These are phyloP conservation scores for Cephalopterus ornatus DNA, from an alignment of 2,113 vertebrate species.

Conservation along the genomic window DNA sequence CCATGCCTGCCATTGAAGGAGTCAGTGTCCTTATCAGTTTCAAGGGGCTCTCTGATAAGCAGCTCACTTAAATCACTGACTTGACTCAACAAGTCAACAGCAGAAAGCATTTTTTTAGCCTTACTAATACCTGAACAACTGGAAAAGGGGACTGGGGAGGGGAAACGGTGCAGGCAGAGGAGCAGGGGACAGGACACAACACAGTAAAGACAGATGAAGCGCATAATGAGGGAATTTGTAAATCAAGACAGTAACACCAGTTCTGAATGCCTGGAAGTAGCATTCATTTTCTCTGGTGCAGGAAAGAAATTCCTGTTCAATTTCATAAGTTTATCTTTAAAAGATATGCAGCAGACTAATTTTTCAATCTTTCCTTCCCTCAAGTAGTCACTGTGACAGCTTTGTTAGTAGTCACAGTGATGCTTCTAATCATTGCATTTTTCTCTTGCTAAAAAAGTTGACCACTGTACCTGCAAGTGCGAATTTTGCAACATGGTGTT, in stretches of 20 bases:
- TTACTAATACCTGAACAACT: not conserved
- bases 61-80: not conserved
- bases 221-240: not conserved
- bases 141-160: accelerated
- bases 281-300: not conserved
- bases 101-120: not conserved
- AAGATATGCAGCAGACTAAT: not conserved
- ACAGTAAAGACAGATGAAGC: not conserved
- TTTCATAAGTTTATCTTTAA: not conserved
- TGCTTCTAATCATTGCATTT: not conserved
- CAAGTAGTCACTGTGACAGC: not conserved
- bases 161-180: not conserved
- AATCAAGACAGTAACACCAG: not conserved
- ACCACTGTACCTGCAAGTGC: not conserved
- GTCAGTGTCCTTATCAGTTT: not conserved
- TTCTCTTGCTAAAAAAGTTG: not conserved
- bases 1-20: not conserved
- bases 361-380: not conserved
- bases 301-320: not conserved
- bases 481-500: not conserved
- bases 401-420: not conserved
- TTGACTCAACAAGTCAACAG: not conserved
- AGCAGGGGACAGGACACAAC: not conserved
- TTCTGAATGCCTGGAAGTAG: not conserved
- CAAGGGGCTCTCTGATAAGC: not conserved